phyloP scores from a whole-genome alignment of 2,797 vertebrate species.

The Molossus alvarezi region DNA sequence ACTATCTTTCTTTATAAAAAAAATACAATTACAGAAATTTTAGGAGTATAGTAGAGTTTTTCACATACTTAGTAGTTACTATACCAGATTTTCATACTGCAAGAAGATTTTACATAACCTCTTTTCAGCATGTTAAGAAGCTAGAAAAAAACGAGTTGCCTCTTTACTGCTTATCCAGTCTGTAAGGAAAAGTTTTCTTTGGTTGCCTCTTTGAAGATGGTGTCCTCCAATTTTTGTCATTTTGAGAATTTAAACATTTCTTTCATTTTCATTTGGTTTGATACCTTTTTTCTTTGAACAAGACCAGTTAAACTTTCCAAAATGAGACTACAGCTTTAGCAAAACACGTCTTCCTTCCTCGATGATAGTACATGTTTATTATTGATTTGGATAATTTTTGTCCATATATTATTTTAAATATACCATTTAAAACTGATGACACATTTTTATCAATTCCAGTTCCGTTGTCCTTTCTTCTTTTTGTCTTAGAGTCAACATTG shows the following conservation, averaged over 20 bases:
- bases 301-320: background rate
- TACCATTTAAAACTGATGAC: background rate
- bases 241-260: background rate
- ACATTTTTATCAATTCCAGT: background rate
- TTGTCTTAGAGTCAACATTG: background rate
- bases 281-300: background rate
- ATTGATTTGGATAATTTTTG: background rate
- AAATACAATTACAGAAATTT: background rate
- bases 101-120: background rate
- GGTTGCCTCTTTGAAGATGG: background rate
- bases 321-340: background rate
- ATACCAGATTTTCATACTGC: background rate
- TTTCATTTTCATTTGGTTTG: slow-evolving; percentile 24
- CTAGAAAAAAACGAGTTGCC: background rate
- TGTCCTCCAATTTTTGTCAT: background rate
- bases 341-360: slow-evolving; percentile 2
- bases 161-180: background rate
- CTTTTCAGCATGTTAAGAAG: background rate
- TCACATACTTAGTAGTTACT: background rate
- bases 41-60: background rate
- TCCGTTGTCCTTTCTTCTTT: background rate
- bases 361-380: slow-evolving; percentile 34
- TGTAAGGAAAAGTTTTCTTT: background rate
- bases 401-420: background rate
- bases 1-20: background rate